Conservation (phyloP, 2,797 vertebrate genomes). For the Meriones psammophilus region DNA sequence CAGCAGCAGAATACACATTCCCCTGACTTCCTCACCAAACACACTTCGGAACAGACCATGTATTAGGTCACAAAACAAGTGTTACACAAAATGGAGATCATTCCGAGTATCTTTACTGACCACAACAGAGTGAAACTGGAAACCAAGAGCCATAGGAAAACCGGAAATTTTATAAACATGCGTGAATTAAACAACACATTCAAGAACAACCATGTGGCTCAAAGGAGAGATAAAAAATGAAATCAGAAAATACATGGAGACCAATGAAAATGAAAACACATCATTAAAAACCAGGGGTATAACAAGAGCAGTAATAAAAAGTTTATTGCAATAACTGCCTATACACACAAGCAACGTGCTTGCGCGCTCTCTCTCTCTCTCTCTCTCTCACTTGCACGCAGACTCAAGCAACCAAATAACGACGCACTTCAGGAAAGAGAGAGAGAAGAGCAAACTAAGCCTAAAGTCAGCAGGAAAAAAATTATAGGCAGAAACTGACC, state of each 20-base stretch:
- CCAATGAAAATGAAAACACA: neutral
- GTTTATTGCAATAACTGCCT: conserved; percentile 2
- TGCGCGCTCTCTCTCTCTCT: neutral
- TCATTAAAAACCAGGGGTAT: neutral
- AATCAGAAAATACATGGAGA: conserved; percentile 10
- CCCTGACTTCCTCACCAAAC: neutral
- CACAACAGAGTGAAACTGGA: neutral
- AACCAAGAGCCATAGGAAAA: neutral
- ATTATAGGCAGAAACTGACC: neutral
- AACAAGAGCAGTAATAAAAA: neutral
- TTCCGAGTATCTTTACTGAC: neutral
- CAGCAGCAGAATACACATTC: neutral
- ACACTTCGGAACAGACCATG: neutral
- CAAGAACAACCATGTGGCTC: neutral
- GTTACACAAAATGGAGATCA: neutral
- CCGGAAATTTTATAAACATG: neutral
- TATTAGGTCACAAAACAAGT: neutral
- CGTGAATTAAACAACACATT: neutral
- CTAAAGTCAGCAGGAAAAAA: neutral
- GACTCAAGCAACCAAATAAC: neutral
- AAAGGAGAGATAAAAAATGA: neutral
- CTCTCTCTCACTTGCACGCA: neutral
- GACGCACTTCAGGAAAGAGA: neutral
- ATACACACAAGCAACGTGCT: neutral
- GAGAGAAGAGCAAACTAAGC: neutral